These are phyloP conservation scores for Cheilosia variabilis DNA, from an alignment of 2,888 invertebrate species.

Conservation along the genomic window DNA sequence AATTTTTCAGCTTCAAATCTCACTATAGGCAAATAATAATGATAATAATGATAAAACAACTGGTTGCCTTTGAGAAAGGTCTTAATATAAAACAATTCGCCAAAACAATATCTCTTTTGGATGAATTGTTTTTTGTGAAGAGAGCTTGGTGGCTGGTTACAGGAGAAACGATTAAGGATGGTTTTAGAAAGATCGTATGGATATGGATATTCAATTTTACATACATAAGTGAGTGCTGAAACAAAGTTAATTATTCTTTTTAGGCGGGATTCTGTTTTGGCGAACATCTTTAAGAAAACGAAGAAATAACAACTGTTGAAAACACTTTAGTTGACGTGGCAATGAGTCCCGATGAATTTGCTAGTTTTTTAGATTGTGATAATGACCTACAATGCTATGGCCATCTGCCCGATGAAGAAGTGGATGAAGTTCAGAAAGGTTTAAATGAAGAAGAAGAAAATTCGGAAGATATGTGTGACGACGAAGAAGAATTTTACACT, in stretches of 20 bases:
- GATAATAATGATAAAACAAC: conserved; percentile 17
- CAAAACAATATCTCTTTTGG: background rate
- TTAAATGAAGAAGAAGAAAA: conserved; percentile 8
- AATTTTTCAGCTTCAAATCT: background rate
- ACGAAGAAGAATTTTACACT: conserved; percentile 8
- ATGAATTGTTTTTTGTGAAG: conserved; percentile 4
- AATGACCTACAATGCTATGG: conserved; percentile 12
- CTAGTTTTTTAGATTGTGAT: conserved; percentile 10
- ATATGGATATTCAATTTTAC: background rate
- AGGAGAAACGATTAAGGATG: conserved; percentile 12
- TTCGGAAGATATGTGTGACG: conserved; percentile 1
- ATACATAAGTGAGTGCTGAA: background rate
- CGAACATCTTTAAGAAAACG: background rate
- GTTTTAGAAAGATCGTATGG: conserved; percentile 13
- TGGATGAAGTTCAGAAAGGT: background rate
- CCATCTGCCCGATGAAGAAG: conserved; percentile 11
- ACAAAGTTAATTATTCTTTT: background rate
- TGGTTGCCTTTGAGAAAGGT: background rate
- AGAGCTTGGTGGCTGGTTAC: conserved; percentile 13
- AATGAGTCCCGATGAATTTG: conserved; percentile 2
- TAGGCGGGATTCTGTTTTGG: background rate
- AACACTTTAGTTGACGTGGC: background rate
- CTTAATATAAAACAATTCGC: background rate
- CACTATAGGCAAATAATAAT: background rate
- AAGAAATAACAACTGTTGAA: background rate